These are phyloP conservation scores for Siniperca knerii DNA, from an alignment of 2,113 vertebrate genomes.

Conservation along the genomic window DNA sequence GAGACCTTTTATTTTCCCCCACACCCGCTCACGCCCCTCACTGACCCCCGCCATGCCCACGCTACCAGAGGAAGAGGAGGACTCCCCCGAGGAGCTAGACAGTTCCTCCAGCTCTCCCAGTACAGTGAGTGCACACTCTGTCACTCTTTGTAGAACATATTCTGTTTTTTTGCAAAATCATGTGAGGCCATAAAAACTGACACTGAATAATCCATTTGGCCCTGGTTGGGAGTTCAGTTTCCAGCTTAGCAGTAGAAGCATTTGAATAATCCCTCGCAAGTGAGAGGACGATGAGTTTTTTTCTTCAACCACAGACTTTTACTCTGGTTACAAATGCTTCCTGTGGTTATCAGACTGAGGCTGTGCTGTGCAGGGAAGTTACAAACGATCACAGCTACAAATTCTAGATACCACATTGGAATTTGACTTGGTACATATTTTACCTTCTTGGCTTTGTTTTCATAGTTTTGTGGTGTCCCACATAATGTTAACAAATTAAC, in stretches of 20 bases:
- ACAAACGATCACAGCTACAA: not conserved
- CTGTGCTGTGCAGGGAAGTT: not conserved
- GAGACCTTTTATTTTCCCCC: slow-evolving; percentile 68
- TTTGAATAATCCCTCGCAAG: not conserved
- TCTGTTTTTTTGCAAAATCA: slow-evolving; percentile 36
- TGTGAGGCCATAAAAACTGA: slow-evolving; percentile 20
- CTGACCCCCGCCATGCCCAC: slow-evolving; percentile 89
- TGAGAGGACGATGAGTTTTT: slow-evolving; percentile 3
- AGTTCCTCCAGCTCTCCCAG: slow-evolving; percentile 82
- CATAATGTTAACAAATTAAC: slow-evolving; percentile 13
- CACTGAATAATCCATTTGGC: slow-evolving; percentile 25
- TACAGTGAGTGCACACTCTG: slow-evolving; percentile 80
- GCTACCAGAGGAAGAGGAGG: slow-evolving; percentile 92
- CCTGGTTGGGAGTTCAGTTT: not conserved
- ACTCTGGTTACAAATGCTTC: not conserved
- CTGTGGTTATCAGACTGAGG: not conserved
- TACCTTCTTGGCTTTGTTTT: not conserved
- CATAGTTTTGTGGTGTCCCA: not conserved
- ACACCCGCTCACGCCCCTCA: slow-evolving; percentile 76
- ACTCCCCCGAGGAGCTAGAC: slow-evolving; percentile 88
- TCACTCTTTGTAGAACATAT: not conserved
- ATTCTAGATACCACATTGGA: not conserved
- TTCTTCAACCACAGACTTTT: slow-evolving; percentile 1
- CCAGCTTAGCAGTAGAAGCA: not conserved
- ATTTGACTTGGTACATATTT: slow-evolving; percentile 3